Evolutionary conservation across 2,888 invertebrate genomes (phyloP).

Genomic region (Netelia melanura): DNA sequence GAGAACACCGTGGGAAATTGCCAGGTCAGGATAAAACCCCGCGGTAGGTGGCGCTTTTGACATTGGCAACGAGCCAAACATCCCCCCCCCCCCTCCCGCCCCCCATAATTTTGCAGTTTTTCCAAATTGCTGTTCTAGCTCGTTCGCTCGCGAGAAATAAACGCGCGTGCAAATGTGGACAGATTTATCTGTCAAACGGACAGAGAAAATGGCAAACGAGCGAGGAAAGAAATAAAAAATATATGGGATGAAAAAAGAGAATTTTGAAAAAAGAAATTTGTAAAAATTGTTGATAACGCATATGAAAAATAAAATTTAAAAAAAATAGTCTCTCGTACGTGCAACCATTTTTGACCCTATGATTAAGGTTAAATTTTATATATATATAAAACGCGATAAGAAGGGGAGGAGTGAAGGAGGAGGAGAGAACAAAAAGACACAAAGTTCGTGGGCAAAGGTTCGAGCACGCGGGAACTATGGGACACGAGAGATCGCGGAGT

Average conservation of each 20-base stretch:
- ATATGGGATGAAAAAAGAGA: too few relatives aligned
- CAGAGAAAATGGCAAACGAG: too few relatives aligned
- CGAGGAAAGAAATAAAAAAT: too few relatives aligned
- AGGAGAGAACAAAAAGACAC: constrained; percentile 3
- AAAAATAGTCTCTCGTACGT: too few relatives aligned
- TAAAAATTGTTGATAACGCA: neutral
- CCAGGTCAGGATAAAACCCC: constrained; percentile 31
- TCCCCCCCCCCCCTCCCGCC: constrained; percentile 6
- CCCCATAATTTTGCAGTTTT: constrained; percentile 15
- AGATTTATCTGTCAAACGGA: too few relatives aligned
- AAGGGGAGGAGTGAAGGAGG: neutral
- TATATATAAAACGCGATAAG: constrained; percentile 19
- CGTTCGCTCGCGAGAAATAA: neutral
- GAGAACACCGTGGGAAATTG: constrained; percentile 52
- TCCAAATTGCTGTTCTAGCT: neutral
- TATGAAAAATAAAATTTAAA: neutral
- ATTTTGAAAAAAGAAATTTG: too few relatives aligned
- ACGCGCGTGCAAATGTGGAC: too few relatives aligned
- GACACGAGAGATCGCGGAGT: constrained; percentile 64
- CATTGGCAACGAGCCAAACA: constrained; percentile 58
- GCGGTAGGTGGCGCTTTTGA: constrained; percentile 29
- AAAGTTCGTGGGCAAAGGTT: constrained; percentile 12
- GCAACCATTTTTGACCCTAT: neutral
- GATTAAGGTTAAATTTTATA: neutral
- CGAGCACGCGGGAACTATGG: constrained; percentile 58